Conservation (phyloP, 2,888 invertebrate species). For the Serripes groenlandicus region DNA sequence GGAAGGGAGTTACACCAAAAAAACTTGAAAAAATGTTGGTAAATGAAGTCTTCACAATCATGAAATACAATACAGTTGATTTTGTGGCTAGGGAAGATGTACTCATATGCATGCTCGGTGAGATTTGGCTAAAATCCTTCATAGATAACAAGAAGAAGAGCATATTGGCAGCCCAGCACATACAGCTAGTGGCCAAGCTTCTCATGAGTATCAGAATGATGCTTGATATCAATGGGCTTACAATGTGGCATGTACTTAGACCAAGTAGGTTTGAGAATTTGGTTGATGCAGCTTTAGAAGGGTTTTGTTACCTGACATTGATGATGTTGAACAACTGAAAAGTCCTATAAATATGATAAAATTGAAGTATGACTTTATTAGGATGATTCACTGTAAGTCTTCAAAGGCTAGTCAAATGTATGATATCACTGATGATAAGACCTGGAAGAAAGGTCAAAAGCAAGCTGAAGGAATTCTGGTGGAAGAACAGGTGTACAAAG, state of each 20-base stretch:
- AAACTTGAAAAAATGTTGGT: conserved; percentile 5
- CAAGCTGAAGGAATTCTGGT: conserved; percentile 2
- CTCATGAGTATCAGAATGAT: background rate
- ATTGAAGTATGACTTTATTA: conserved; percentile 34
- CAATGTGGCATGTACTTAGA: conserved; percentile 35
- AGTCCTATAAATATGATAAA: conserved; percentile 35
- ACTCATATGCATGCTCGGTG: conserved; percentile 32
- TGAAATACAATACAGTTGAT: conserved; percentile 22
- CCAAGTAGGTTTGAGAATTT: conserved; percentile 12
- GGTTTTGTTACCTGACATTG: conserved; percentile 32
- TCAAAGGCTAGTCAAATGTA: conserved; percentile 16
- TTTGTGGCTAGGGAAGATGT: conserved; percentile 31
- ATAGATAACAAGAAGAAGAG: conserved; percentile 30
- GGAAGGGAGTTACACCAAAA: conserved; percentile 1
- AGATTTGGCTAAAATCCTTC: conserved; percentile 23
- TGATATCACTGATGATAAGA: conserved; percentile 22
- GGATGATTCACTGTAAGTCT: conserved; percentile 21
- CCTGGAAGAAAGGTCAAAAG: conserved; percentile 19
- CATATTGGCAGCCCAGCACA: conserved; percentile 37
- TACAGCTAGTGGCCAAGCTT: conserved; percentile 24
- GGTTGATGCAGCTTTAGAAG: conserved; percentile 11
- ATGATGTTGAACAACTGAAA: conserved; percentile 40
- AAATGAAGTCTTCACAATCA: conserved; percentile 44
- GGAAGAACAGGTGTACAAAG: conserved; percentile 17
- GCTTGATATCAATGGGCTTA: background rate